These are phyloP conservation scores for Caenorhabditis becei DNA, from an alignment of 2,888 invertebrate species.

Conservation along the genomic window DNA sequence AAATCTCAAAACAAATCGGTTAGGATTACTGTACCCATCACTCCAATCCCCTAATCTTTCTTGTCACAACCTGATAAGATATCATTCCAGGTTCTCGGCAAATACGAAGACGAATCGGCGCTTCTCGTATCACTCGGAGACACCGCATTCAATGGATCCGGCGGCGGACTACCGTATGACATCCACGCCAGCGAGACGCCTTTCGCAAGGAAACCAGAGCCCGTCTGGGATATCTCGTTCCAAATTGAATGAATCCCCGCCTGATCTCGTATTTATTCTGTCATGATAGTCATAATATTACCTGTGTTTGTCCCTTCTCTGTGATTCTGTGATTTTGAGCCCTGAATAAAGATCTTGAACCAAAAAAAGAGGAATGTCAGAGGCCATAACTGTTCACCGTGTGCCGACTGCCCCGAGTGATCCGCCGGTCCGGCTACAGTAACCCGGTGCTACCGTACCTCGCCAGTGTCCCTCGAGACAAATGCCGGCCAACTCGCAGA, in stretches of 20 bases:
- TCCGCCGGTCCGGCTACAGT: conserved; percentile 27
- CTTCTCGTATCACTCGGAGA: conserved; percentile 42
- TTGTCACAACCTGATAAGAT: background rate
- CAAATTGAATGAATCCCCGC: conserved; percentile 9
- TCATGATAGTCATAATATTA: background rate
- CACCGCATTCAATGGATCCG: conserved; percentile 45
- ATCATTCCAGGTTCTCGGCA: conserved; percentile 50
- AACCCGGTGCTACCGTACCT: conserved; percentile 39
- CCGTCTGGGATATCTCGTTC: background rate
- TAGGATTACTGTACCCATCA: too few relatives aligned
- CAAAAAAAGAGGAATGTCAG: conserved; percentile 22
- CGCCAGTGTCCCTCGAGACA: conserved; percentile 15
- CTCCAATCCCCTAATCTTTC: too few relatives aligned
- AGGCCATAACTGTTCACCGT: conserved; percentile 54
- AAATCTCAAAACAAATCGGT: too few relatives aligned
- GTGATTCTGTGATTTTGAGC: too few relatives aligned
- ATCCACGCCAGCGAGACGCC: conserved; percentile 44
- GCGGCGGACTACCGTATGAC: conserved; percentile 49
- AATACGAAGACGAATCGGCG: conserved; percentile 62
- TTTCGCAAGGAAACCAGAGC: conserved; percentile 2
- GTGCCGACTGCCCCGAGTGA: conserved; percentile 4
- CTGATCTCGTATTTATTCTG: background rate
- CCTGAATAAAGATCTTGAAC: too few relatives aligned
- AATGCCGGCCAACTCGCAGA: conserved; percentile 42
- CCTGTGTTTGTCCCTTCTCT: background rate